These are phyloP conservation scores for Limnephilus rhombicus DNA, from an alignment of 2,888 invertebrate species.

Conservation along the genomic window DNA sequence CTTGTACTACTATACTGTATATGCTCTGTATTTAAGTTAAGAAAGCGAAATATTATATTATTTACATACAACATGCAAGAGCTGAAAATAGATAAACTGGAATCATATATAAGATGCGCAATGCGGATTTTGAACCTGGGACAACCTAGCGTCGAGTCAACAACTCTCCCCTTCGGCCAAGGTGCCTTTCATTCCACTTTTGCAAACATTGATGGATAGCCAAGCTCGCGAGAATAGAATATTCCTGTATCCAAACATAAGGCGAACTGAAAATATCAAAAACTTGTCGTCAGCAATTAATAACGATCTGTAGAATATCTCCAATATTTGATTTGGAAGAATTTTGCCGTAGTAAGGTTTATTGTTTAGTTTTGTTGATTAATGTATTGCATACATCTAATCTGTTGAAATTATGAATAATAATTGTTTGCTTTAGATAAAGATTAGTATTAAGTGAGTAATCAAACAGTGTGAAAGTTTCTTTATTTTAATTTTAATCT, in stretches of 20 bases:
- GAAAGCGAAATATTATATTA: too few relatives aligned
- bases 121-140: background rate
- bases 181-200: background rate
- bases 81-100: background rate
- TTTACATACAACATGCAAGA: background rate
- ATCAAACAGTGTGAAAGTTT: background rate
- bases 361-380: background rate
- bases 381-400: background rate
- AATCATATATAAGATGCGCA: background rate
- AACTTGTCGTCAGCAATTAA: background rate
- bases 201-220: background rate
- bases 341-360: background rate
- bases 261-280: background rate
- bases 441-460: too few relatives aligned
- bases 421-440: too few relatives aligned
- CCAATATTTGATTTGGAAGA: background rate
- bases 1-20: too few relatives aligned
- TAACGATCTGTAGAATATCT: background rate
- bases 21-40: too few relatives aligned
- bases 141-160: background rate
- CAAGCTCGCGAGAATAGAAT: background rate
- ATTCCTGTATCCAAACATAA: background rate
- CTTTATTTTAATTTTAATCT: too few relatives aligned
- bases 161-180: background rate
- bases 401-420: too few relatives aligned